Conservation (phyloP, 2,113 vertebrate species). For the Engraulis encrasicolus region DNA sequence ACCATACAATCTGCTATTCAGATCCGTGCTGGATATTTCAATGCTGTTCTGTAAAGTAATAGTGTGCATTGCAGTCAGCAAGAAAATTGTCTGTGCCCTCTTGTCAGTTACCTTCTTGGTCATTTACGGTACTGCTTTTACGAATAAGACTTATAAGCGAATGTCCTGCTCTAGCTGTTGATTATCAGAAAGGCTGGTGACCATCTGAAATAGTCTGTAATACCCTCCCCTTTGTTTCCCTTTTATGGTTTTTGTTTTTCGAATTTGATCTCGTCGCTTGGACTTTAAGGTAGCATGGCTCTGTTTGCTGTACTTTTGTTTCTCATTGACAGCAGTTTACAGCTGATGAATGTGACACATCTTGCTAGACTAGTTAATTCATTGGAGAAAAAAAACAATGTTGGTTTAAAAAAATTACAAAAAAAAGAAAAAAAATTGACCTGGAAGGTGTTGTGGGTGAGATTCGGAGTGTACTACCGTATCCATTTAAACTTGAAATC, state of each 20-base stretch:
- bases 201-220: slow-evolving; percentile 63
- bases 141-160: not conserved
- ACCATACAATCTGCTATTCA: not conserved
- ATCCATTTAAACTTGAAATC: slow-evolving; percentile 85
- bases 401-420: slow-evolving; percentile 70
- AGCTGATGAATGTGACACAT: slow-evolving; percentile 87
- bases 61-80: not conserved
- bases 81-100: not conserved
- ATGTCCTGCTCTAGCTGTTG: slow-evolving; percentile 54
- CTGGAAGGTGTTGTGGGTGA: slow-evolving; percentile 92
- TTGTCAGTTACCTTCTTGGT: not conserved
- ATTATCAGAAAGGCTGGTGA: slow-evolving; percentile 72
- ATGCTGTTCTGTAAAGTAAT: not conserved
- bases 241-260: slow-evolving; percentile 47
- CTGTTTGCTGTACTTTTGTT: slow-evolving; percentile 80
- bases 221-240: slow-evolving; percentile 56
- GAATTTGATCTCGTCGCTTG: slow-evolving; percentile 86
- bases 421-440: slow-evolving; percentile 78
- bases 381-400: slow-evolving; percentile 77
- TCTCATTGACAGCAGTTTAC: slow-evolving; percentile 81
- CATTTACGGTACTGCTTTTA: not conserved
- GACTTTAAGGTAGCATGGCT: slow-evolving; percentile 97
- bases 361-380: slow-evolving; percentile 87
- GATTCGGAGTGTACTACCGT: slow-evolving; percentile 75
- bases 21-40: not conserved